These are phyloP conservation scores for Lasiommata megera DNA, from an alignment of 2,888 invertebrate species.

Conservation along the genomic window DNA sequence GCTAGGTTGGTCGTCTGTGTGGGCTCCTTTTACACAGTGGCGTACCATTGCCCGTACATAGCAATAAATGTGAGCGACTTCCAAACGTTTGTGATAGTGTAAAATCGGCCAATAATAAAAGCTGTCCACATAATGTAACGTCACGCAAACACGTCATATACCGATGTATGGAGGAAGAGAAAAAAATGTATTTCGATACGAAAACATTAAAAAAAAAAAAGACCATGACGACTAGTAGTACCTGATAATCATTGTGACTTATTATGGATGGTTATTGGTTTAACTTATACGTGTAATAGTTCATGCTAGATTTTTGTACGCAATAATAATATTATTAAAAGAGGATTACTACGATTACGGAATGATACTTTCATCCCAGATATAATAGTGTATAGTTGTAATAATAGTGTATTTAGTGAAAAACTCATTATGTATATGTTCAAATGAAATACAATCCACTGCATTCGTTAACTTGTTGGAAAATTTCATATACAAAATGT, in stretches of 20 bases:
- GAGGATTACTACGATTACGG: neutral
- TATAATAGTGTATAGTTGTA: neutral
- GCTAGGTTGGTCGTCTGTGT: neutral
- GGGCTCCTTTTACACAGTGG: neutral
- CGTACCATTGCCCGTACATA: neutral
- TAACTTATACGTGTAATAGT: neutral
- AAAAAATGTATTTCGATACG: neutral
- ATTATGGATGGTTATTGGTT: neutral
- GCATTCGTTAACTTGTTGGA: neutral
- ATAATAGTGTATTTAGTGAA: neutral
- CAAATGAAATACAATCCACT: neutral
- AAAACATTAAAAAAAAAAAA: neutral
- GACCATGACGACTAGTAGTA: neutral
- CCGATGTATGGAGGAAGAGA: neutral
- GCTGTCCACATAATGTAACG: neutral
- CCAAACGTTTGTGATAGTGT: neutral
- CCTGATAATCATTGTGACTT: neutral
- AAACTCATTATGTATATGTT: neutral
- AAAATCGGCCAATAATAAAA: neutral
- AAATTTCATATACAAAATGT: neutral
- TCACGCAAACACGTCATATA: neutral
- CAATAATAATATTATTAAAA: neutral
- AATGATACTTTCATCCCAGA: neutral
- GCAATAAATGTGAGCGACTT: neutral
- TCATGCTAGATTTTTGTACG: conserved; percentile 6